phyloP scores from a whole-genome alignment of 2,797 vertebrate genomes.

The Takifugu rubripes region DNA sequence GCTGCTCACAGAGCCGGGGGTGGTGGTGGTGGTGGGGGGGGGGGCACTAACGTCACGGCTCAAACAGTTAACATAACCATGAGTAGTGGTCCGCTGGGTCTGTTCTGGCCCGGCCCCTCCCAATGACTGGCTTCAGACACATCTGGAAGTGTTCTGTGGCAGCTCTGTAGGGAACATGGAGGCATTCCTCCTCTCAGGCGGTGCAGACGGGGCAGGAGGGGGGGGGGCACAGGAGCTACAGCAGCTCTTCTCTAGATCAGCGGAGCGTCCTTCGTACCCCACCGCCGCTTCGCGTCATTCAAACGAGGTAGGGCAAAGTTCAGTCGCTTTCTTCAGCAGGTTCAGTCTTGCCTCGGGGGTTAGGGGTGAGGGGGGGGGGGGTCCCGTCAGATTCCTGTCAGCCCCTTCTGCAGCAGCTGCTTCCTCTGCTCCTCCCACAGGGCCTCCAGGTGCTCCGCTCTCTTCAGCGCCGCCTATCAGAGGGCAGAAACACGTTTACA shows the following conservation, averaged over 20 bases:
- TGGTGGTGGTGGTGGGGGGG: slow-evolving; percentile 22
- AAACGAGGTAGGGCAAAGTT: slow-evolving; percentile 41
- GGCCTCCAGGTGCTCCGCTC: slow-evolving; percentile 86
- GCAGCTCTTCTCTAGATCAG: background rate
- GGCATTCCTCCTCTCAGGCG: slow-evolving; percentile 19
- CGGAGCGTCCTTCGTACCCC: slow-evolving; percentile 10
- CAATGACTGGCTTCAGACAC: slow-evolving; percentile 35
- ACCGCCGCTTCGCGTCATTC: background rate
- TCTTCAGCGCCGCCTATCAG: slow-evolving; percentile 82
- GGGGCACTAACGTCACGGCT: slow-evolving; percentile 46
- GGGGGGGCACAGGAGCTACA: background rate
- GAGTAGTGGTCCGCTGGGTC: background rate
- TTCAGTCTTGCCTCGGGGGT: slow-evolving; percentile 29
- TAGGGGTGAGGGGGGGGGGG: background rate
- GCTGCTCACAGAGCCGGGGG: slow-evolving; percentile 17
- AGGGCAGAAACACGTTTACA: background rate
- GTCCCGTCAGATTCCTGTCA: slow-evolving; percentile 4
- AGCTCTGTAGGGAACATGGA: slow-evolving; percentile 26
- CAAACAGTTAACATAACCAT: background rate
- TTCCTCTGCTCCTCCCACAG: slow-evolving; percentile 85
- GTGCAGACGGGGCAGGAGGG: background rate
- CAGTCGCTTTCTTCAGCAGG: slow-evolving; percentile 33
- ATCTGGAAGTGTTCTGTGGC: slow-evolving; percentile 63
- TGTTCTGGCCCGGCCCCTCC: background rate
- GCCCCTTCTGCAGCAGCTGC: slow-evolving; percentile 80